A percentile compares a stretch with the other conserved stretches of the same genome.
Conservation (phyloP, 2,797 vertebrate genomes). For the Adelosebastes latens region DNA sequence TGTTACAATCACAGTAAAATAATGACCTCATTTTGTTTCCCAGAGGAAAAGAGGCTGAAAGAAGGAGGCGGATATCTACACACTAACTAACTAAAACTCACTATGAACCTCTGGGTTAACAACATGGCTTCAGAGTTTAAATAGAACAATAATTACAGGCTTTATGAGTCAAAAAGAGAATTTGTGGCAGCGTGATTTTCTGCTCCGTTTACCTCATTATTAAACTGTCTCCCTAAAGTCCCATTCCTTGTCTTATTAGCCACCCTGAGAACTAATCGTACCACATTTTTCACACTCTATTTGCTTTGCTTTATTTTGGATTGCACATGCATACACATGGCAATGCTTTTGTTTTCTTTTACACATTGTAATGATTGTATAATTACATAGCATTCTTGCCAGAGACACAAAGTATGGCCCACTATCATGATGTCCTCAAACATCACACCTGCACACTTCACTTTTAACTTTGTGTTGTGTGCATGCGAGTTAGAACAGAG, state of each 20-base stretch:
- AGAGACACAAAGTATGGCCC: neutral
- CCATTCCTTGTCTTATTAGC: neutral
- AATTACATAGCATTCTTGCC: neutral
- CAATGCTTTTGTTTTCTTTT: neutral
- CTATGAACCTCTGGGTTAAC: neutral
- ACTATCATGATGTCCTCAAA: neutral
- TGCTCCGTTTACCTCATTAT: constrained; percentile 5
- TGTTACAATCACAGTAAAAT: neutral
- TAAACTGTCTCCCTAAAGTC: neutral
- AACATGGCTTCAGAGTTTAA: neutral
- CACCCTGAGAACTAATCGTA: neutral
- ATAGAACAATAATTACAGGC: constrained; percentile 10
- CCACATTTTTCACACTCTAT: neutral
- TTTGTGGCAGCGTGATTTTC: neutral
- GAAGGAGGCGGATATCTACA: neutral
- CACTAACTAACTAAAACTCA: neutral
- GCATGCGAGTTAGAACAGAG: neutral
- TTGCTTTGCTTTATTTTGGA: neutral
- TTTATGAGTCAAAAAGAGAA: neutral
- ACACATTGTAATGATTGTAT: neutral
- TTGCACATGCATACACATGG: neutral
- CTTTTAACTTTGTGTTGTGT: neutral
- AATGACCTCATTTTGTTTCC: neutral
- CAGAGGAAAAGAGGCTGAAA: neutral
- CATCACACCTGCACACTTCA: neutral